Percentiles rank a stretch among this genome's conserved stretches.
phyloP scores from a whole-genome alignment of 2,888 invertebrate genomes.

The Cataglyphis livida region DNA sequence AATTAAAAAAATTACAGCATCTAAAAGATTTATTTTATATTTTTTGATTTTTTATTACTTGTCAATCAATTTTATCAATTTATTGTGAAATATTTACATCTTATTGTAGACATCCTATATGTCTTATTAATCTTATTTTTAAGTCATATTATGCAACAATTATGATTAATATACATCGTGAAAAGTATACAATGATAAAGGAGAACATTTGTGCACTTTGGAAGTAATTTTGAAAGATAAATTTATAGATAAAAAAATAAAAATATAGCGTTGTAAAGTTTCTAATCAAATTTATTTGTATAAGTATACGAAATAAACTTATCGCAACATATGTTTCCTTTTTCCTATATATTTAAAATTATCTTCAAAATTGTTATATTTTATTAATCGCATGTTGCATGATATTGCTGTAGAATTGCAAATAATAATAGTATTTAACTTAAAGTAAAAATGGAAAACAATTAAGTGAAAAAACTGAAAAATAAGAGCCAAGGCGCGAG shows the following conservation, averaged over 20 bases:
- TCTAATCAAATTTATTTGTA: not conserved
- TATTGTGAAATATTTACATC: not conserved
- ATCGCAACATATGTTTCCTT: not conserved
- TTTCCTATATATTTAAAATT: not conserved
- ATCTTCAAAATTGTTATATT: not conserved
- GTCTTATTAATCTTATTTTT: not conserved
- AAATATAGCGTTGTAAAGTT: not conserved
- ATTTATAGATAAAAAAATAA: not conserved
- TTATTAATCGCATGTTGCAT: not conserved
- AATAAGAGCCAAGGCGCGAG: no score
- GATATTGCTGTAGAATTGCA: no score
- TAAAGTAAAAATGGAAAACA: no score
- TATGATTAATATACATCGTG: not conserved
- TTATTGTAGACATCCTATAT: no score
- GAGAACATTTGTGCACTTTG: not conserved
- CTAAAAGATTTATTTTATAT: not conserved
- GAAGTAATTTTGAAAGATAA: not conserved
- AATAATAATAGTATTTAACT: no score
- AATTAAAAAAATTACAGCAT: no score
- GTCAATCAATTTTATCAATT: not conserved
- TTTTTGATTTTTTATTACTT: not conserved
- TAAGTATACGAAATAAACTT: not conserved
- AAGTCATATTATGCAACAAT: not conserved
- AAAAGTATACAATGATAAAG: not conserved
- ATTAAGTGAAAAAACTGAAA: no score